Percentiles rank a stretch among this genome's conserved stretches.
Conservation (phyloP, 1,140 invertebrate species). For the Geopemphigus sp. region DNA sequence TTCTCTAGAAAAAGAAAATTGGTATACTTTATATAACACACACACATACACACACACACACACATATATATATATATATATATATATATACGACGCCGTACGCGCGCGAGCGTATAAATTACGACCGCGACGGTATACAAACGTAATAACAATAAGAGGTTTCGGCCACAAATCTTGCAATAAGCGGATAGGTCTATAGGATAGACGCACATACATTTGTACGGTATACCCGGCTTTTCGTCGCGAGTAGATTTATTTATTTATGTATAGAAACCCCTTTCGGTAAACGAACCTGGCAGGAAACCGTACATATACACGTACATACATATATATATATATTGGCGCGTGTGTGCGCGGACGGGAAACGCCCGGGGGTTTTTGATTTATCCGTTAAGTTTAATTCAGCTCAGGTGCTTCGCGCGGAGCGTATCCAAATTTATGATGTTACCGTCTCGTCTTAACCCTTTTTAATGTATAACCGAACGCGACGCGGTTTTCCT, state of each 20-base stretch:
- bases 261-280: slow-evolving; percentile 24
- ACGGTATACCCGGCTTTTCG: no score
- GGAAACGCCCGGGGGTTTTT: slow-evolving; percentile 8
- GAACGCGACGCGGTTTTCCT: slow-evolving; percentile 22
- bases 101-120: no score
- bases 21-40: no score
- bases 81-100: no score
- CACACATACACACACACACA: no score
- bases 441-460: slow-evolving; percentile 39
- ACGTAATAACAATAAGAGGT: slow-evolving; percentile 48
- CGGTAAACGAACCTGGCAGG: background rate
- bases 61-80: no score
- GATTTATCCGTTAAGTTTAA: slow-evolving; percentile 46
- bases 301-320: no score
- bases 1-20: no score
- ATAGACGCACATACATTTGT: no score
- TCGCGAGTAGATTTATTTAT: slow-evolving; percentile 10
- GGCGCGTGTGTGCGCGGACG: no score
- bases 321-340: no score
- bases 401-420: slow-evolving; percentile 35
- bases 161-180: slow-evolving; percentile 40
- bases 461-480: slow-evolving; percentile 47
- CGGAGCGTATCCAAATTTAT: slow-evolving; percentile 41
- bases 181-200: no score
- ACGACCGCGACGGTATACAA: background rate